A percentile compares a stretch with the other conserved stretches of the same genome.
Evolutionary conservation across 2,888 invertebrate genomes (phyloP).

Genomic region (Loripinus fragilis): DNA sequence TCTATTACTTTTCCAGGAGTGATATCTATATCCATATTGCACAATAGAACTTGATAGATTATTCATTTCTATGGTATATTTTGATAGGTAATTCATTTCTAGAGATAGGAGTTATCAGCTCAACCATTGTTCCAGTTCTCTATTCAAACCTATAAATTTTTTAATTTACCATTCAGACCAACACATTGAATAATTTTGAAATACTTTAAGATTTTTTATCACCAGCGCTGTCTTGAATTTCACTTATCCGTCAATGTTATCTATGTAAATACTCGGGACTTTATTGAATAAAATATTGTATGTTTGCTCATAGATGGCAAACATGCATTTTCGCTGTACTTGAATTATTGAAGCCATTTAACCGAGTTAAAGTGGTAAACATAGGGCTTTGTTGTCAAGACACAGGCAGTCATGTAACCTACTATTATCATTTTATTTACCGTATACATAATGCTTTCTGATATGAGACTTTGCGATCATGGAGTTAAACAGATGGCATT

Average conservation of each 20-base stretch:
- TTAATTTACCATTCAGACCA: not conserved
- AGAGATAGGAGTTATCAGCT: not conserved
- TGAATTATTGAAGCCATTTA: slow-evolving; percentile 45
- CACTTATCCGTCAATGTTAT: not conserved
- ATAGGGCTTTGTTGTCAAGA: not conserved
- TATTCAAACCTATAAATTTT: not conserved
- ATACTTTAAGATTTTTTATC: not conserved
- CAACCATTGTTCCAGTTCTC: slow-evolving; percentile 4
- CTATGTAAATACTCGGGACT: slow-evolving; percentile 1
- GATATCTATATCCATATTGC: not conserved
- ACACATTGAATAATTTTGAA: not conserved
- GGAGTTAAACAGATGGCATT: too few species aligned
- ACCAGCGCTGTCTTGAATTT: slow-evolving; percentile 6
- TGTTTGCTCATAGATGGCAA: slow-evolving; percentile 15
- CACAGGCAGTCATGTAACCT: not conserved
- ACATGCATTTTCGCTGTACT: slow-evolving; percentile 32
- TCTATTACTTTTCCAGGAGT: not conserved
- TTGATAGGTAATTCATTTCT: slow-evolving; percentile 11
- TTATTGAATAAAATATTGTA: slow-evolving; percentile 8
- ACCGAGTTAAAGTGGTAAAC: slow-evolving; percentile 1
- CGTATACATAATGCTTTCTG: too few species aligned
- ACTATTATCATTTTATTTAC: too few species aligned
- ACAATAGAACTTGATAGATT: slow-evolving; percentile 14
- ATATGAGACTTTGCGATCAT: too few species aligned
- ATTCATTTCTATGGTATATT: slow-evolving; percentile 8